These are phyloP conservation scores for Drosophila orena DNA, from an alignment of 1,140 invertebrate genomes.

Conservation along the genomic window DNA sequence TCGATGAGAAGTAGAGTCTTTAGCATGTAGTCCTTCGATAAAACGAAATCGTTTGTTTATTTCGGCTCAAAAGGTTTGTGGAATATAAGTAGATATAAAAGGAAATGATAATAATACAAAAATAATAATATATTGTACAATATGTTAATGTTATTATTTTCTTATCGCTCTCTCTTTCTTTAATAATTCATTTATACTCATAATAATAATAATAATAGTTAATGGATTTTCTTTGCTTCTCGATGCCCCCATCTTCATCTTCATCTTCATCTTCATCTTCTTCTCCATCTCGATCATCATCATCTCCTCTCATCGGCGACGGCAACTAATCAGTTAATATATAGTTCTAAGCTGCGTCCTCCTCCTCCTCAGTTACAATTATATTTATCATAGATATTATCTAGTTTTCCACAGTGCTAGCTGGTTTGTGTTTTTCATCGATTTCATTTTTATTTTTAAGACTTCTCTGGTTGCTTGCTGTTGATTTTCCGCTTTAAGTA, in stretches of 20 bases:
- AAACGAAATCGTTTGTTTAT: slow-evolving; percentile 75
- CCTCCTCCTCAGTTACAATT: slow-evolving; percentile 37
- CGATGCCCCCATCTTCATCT: slow-evolving; percentile 1
- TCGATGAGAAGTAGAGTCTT: not conserved
- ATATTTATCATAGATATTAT: slow-evolving; percentile 74
- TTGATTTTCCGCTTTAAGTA: slow-evolving; percentile 63
- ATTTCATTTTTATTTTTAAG: slow-evolving; percentile 3
- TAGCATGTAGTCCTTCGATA: slow-evolving; percentile 43
- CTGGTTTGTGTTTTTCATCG: slow-evolving; percentile 20
- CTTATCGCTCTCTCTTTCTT: slow-evolving; percentile 3
- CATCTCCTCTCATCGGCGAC: slow-evolving; percentile 12
- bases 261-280: slow-evolving; percentile 1
- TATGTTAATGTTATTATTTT: slow-evolving; percentile 58
- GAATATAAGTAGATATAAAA: slow-evolving; percentile 56
- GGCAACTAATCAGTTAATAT: slow-evolving; percentile 37
- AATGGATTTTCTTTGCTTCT: slow-evolving; percentile 50
- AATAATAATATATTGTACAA: slow-evolving; percentile 71
- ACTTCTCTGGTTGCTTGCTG: slow-evolving; percentile 37
- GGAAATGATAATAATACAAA: slow-evolving; percentile 49
- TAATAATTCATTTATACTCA: slow-evolving; percentile 51
- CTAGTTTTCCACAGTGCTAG: slow-evolving; percentile 73
- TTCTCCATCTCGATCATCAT: not conserved
- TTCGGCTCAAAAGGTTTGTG: slow-evolving; percentile 65
- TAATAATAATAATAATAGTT: slow-evolving; percentile 70
- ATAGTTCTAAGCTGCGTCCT: slow-evolving; percentile 38